phyloP scores from a whole-genome alignment of 92 coral and sea anemone species.

The Palythoa grandiflora region DNA sequence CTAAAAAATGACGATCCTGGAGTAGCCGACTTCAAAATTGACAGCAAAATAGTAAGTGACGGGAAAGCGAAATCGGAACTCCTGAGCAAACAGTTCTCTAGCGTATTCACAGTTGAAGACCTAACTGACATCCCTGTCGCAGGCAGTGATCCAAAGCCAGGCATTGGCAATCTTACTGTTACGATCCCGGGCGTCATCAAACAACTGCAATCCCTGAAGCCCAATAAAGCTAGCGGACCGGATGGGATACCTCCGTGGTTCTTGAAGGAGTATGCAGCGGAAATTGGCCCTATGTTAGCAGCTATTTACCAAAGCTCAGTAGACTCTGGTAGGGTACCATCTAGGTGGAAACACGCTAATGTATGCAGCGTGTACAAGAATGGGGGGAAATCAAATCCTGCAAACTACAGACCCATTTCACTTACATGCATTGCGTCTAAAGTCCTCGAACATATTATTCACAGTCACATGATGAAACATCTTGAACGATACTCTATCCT shows the following conservation, averaged over 20 bases:
- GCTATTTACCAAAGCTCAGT: slow-evolving; percentile 59
- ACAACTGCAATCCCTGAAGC: slow-evolving; percentile 47
- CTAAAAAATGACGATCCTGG: slow-evolving; percentile 55
- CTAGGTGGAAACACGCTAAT: slow-evolving; percentile 58
- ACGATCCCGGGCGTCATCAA: slow-evolving; percentile 59
- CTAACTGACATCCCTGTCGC: slow-evolving; percentile 50
- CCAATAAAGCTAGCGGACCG: slow-evolving; percentile 42
- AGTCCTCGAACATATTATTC: slow-evolving; percentile 61
- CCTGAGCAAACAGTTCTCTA: slow-evolving; percentile 54
- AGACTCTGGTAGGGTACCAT: slow-evolving; percentile 50
- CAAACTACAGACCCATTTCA: slow-evolving; percentile 57
- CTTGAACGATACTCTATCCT: slow-evolving; percentile 41
- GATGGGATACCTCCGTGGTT: slow-evolving; percentile 47
- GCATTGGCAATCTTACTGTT: slow-evolving; percentile 51
- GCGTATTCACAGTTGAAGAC: slow-evolving; percentile 50
- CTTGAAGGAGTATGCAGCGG: slow-evolving; percentile 50
- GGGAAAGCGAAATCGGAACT: slow-evolving; percentile 46
- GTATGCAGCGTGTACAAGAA: slow-evolving; percentile 64
- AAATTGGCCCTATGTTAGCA: slow-evolving; percentile 55
- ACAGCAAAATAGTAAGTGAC: slow-evolving; percentile 35
- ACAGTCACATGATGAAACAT: slow-evolving; percentile 71
- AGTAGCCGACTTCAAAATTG: slow-evolving; percentile 50
- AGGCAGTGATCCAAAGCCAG: slow-evolving; percentile 50
- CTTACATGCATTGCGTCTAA: slow-evolving; percentile 57
- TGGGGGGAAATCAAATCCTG: slow-evolving; percentile 64